phyloP scores from a whole-genome alignment of 2,888 invertebrate species.

The Noctua pronuba region DNA sequence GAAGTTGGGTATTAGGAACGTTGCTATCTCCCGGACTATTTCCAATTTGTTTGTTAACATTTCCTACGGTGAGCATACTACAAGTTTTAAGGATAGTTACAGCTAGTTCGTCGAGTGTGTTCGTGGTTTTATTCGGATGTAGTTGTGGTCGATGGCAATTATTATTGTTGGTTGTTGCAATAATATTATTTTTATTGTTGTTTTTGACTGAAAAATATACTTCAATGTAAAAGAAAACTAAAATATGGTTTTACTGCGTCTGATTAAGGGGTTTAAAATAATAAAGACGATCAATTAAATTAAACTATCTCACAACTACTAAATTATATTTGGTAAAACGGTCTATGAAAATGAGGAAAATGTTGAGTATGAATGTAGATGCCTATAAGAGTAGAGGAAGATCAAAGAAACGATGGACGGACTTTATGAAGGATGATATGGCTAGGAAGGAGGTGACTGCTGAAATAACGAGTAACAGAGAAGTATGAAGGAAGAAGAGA shows the following conservation, averaged over 20 bases:
- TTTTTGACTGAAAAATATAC: background rate
- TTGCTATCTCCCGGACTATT: slow-evolving; percentile 82
- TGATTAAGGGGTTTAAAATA: too few species aligned
- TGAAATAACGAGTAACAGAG: too few species aligned
- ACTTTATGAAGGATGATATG: too few species aligned
- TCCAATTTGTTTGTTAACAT: slow-evolving; percentile 86
- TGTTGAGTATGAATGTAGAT: too few species aligned
- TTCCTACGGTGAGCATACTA: slow-evolving; percentile 66
- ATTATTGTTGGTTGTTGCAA: background rate
- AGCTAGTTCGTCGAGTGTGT: slow-evolving; percentile 39
- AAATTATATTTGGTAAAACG: background rate
- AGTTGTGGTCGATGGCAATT: slow-evolving; percentile 26
- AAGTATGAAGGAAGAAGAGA: too few species aligned
- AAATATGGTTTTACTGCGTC: background rate
- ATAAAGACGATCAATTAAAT: background rate
- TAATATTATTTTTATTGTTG: background rate
- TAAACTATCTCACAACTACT: too few species aligned
- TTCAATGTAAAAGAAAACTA: background rate
- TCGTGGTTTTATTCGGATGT: slow-evolving; percentile 32
- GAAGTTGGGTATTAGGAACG: slow-evolving; percentile 88
- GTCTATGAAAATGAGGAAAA: background rate
- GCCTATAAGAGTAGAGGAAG: too few species aligned
- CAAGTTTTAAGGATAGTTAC: slow-evolving; percentile 58
- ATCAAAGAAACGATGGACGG: too few species aligned
- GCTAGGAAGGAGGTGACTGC: too few species aligned